Percentiles rank a stretch among this genome's conserved stretches.
Evolutionary conservation across 2,113 vertebrate genomes (phyloP).

Genomic region (Aythya baeri): DNA sequence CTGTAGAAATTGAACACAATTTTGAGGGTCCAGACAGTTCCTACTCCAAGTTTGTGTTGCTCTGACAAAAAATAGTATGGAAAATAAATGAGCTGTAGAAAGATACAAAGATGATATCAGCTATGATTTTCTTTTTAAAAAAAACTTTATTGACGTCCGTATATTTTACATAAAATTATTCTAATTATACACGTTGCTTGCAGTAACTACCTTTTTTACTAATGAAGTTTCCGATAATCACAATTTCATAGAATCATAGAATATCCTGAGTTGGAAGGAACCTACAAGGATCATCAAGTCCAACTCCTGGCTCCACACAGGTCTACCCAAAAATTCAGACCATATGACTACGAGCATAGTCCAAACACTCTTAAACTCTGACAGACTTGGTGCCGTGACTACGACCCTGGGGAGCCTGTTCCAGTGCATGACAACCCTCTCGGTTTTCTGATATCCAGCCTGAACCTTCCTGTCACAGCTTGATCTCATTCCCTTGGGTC

Average conservation of each 20-base stretch:
- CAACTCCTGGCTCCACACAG: no score
- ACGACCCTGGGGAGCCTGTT: no score
- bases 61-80: background rate
- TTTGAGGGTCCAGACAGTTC: background rate
- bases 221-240: conserved; percentile 19
- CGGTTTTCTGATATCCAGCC: no score
- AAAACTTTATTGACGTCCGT: background rate
- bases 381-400: no score
- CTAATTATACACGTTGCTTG: background rate
- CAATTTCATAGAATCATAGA: background rate
- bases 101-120: conserved; percentile 32
- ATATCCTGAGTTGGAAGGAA: no score
- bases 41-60: conserved; percentile 1
- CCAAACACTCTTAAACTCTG: no score
- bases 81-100: background rate
- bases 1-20: conserved; percentile 4
- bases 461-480: no score
- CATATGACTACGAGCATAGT: no score
- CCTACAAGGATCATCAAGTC: no score
- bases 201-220: background rate
- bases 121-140: conserved; percentile 24
- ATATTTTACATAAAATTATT: conserved; percentile 38
- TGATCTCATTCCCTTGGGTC: no score
- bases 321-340: no score
- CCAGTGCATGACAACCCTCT: no score